Evolutionary conservation across 2,888 invertebrate species (phyloP), one percentile per base, ranked within the genome.

Genomic region (Pyrocoelia pectoralis): DNA sequence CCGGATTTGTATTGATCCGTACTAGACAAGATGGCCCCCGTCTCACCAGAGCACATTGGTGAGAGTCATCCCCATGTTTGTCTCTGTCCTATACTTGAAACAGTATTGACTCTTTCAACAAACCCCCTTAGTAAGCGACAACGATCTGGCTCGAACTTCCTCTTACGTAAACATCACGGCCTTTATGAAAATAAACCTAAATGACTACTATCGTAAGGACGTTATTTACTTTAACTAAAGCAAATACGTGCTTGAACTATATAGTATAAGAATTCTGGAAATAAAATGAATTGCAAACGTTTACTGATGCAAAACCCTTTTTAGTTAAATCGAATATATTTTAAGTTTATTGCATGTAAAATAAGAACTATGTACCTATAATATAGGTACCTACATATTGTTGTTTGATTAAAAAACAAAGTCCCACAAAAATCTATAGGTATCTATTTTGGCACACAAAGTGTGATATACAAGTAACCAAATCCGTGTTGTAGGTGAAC

Each of bases 211-310:
- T 12, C 61, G 43, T 61, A 61, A 52, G 19, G 51, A n/a, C 52
- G 14, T 43, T 28, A 56, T 43, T 55, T 52, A 61, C 18, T 54
- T 56, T 33, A 73, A 41, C 52, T 61, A 52, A 56, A 56, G 43
- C 56, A 56, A 73, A 72, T 79, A 79, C 79, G 78, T 79, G 80
- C 77, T 72, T 74, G 73, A 76, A 74, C 77, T 74, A 74, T 73
- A 77, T 76, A 33, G 33, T 78, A 80, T 80, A 43, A 54, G 79
- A 78, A 79, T 80, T 80, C 80, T 74, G 74, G 78, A 78, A 80
- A 80, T 77, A 78, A 79, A 79, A 80, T 80, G 79, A 80, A 80
- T 80, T 80, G 80, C 79, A 76, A 76, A 55, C 55, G 59, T 52
- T 52, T 59, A 52, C 59, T 38, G 52, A 46, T 53, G 59, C 53